Evolutionary conservation across 1,140 invertebrate species (phyloP).

Genomic region (Caerostris extrusa): DNA sequence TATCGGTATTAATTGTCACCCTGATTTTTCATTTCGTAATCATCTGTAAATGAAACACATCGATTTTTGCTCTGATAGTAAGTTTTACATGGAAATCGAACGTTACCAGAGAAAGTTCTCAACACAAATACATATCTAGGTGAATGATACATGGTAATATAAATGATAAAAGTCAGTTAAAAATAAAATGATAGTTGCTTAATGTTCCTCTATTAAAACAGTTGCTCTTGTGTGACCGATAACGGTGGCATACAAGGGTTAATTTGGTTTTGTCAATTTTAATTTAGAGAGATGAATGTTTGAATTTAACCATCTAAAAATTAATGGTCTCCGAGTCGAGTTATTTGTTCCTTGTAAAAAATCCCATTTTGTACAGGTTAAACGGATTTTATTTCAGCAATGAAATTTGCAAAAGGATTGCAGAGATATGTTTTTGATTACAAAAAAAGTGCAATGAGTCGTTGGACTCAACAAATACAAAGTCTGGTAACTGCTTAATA

Average conservation of each 20-base stretch:
- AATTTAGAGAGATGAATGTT: not conserved
- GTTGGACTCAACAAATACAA: slow-evolving; percentile 2
- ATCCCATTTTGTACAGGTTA: slow-evolving; percentile 25
- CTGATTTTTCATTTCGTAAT: slow-evolving; percentile 43
- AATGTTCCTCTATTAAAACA: slow-evolving; percentile 29
- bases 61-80: slow-evolving; percentile 13
- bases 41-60: slow-evolving; percentile 70
- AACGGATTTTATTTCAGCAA: not conserved
- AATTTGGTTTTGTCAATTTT: not conserved
- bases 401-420: not conserved
- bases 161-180: not conserved
- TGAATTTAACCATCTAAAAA: not conserved
- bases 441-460: slow-evolving; percentile 53
- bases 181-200: not conserved
- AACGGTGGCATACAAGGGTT: not conserved
- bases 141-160: not conserved
- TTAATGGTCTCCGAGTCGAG: not conserved
- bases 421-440: slow-evolving; percentile 44
- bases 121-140: slow-evolving; percentile 10
- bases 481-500: not conserved
- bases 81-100: slow-evolving; percentile 47
- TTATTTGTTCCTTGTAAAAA: slow-evolving; percentile 59
- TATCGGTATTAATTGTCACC: slow-evolving; percentile 45
- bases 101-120: not conserved
- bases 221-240: not conserved